Base-by-base conservation (phyloP, 2,888 invertebrate genomes). In the Andrena bicolor region DNA sequence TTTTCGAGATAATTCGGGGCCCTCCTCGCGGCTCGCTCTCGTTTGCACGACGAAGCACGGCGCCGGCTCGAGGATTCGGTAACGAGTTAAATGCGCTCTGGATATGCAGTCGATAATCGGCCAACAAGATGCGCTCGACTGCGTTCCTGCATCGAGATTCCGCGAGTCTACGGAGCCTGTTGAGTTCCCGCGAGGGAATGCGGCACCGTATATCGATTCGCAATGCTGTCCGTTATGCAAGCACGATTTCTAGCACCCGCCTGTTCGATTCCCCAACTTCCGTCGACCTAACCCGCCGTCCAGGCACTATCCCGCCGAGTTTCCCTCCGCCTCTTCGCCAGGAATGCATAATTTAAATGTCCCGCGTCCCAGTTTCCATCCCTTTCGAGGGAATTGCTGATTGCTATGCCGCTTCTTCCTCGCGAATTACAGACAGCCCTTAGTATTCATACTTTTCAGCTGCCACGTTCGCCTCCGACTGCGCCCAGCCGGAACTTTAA, bases 271-370 rank as follows among this genome's bases (percentile, higher is more conserved):
- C 80, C 66, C 81, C 41, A 61, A 84, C 58, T 77, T 76, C 81
- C 73, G 28, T 41, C 56, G 51, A 13, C 49, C 61, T 64, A 53
- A 53, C 41, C 28, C 35, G 60, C 32, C 71, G 35, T 16, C 64
- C 26, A 48, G 76, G 20, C 58, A 64, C 60, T 61, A 76, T 65
- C 68, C 28, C 75, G 16, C 65, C 83, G 71, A 76, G 64, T 81
- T 83, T 76, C 76, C 26, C 56, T 4, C 56, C 56, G 65, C 82
- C 82, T 82, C 82, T 83, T 81, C 84, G 64, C 65, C 70, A 65
- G 87, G 87, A 89, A 89, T 91, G 90, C 90, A 91, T 91, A 91
- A 91, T 91, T 91, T 90, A 91, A 90, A 90, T 88, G 88, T 88
- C 88, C 86, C 86, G 89, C 88, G 90, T 85, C 90, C 91, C 80